Evolutionary conservation across 2,797 vertebrate genomes (phyloP).

Genomic region (Sebastes variabilis): DNA sequence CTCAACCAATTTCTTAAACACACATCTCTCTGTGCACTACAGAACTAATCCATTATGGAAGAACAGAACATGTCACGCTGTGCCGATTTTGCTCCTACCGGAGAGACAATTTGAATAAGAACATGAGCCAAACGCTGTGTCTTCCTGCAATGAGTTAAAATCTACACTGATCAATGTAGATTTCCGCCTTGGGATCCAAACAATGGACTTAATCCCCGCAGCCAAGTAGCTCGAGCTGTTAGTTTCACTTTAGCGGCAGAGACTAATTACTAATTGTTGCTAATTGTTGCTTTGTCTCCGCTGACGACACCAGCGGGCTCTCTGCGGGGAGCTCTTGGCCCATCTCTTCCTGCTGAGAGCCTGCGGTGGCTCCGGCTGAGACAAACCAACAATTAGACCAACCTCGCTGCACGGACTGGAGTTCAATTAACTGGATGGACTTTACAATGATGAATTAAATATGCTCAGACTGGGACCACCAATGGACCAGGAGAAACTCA

Average conservation of each 20-base stretch:
- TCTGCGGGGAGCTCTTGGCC: slow-evolving; percentile 42
- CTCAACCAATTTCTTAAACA: background rate
- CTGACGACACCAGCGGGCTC: slow-evolving; percentile 28
- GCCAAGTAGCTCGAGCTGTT: slow-evolving; percentile 12
- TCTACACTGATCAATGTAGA: slow-evolving; percentile 6
- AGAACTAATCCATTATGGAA: background rate
- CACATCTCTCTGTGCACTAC: background rate
- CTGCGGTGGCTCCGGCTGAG: slow-evolving; percentile 28
- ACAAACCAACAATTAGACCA: slow-evolving; percentile 47
- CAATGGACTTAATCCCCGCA: slow-evolving; percentile 27
- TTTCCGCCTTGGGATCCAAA: slow-evolving; percentile 19
- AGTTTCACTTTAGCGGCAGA: slow-evolving; percentile 27
- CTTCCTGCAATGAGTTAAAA: background rate
- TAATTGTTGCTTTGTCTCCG: slow-evolving; percentile 46
- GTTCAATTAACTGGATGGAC: slow-evolving; percentile 44
- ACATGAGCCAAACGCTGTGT: background rate
- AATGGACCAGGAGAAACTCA: background rate
- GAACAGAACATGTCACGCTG: background rate
- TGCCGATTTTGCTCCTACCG: background rate
- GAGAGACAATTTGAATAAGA: background rate
- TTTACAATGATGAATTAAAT: slow-evolving; percentile 46
- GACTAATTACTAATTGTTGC: slow-evolving; percentile 48
- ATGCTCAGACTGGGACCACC: slow-evolving; percentile 21
- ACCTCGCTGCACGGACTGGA: slow-evolving; percentile 2
- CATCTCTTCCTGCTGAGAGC: slow-evolving; percentile 40